These are phyloP conservation scores for Parapristionchus giblindavisi DNA, from an alignment of 2,888 invertebrate genomes.

Conservation along the genomic window DNA sequence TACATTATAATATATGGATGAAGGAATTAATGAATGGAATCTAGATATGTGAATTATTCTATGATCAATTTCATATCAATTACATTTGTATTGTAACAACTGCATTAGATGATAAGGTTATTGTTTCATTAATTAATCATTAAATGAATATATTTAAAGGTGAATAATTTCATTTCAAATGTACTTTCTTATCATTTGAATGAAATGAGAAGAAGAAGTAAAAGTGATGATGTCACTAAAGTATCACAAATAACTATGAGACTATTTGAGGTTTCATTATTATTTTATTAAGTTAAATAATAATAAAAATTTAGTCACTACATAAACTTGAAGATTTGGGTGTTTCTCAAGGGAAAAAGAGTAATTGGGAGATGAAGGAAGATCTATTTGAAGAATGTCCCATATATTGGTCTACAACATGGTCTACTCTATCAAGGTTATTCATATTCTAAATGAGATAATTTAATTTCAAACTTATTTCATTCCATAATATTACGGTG, in stretches of 20 bases:
- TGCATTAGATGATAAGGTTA: slow-evolving; percentile 14
- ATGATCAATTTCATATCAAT: slow-evolving; percentile 26
- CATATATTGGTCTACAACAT: slow-evolving; percentile 20
- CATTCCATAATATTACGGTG: no score
- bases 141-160: neutral
- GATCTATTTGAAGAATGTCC: slow-evolving; percentile 15
- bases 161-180: neutral
- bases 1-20: neutral
- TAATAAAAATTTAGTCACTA: slow-evolving; percentile 4
- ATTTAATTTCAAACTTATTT: neutral
- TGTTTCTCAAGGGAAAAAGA: neutral
- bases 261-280: slow-evolving; percentile 15
- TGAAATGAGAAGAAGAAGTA: slow-evolving; percentile 18
- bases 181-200: neutral
- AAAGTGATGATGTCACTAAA: slow-evolving; percentile 16
- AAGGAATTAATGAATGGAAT: neutral
- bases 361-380: slow-evolving; percentile 29
- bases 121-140: neutral
- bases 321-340: slow-evolving; percentile 16
- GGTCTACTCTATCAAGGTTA: slow-evolving; percentile 22
- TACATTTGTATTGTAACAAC: neutral
- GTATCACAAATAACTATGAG: slow-evolving; percentile 16
- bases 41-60: slow-evolving; percentile 19
- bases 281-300: neutral
- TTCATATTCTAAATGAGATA: neutral